Evolutionary conservation across 2,888 invertebrate genomes (phyloP).

Genomic region (Hoplodrina blanda): DNA sequence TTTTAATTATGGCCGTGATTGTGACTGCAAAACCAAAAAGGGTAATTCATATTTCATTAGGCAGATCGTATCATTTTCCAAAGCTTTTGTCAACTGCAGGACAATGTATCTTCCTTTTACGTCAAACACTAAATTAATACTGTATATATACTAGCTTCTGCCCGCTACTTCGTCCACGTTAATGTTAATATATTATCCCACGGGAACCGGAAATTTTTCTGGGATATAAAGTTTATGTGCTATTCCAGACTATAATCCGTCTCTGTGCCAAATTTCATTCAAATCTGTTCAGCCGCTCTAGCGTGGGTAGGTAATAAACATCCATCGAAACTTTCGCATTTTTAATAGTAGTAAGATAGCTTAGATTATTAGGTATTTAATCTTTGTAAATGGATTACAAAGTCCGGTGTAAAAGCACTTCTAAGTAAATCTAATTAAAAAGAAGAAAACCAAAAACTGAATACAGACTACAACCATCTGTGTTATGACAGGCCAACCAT

Average conservation of each 20-base stretch:
- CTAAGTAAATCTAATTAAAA: slow-evolving; percentile 25
- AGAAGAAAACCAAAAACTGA: slow-evolving; percentile 10
- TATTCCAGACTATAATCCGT: too few species aligned
- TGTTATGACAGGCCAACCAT: slow-evolving; percentile 32
- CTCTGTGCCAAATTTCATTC: too few species aligned
- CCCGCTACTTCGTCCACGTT: too few species aligned
- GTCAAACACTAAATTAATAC: neutral
- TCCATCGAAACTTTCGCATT: too few species aligned
- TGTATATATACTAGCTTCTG: neutral
- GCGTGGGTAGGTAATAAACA: too few species aligned
- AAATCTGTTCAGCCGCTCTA: too few species aligned
- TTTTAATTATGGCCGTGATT: neutral
- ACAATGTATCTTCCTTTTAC: neutral
- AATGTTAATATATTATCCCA: too few species aligned
- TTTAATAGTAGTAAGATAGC: too few species aligned
- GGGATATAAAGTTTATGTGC: too few species aligned
- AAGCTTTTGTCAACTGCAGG: slow-evolving; percentile 1
- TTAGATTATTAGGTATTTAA: too few species aligned
- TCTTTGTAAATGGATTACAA: neutral
- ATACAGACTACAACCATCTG: slow-evolving; percentile 29
- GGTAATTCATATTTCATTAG: neutral
- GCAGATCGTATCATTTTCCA: neutral
- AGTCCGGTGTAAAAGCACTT: neutral
- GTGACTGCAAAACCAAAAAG: neutral
- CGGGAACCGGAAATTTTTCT: too few species aligned